Base-by-base conservation (phyloP, 2,113 vertebrate species). In the Gasterosteus nipponicus region DNA sequence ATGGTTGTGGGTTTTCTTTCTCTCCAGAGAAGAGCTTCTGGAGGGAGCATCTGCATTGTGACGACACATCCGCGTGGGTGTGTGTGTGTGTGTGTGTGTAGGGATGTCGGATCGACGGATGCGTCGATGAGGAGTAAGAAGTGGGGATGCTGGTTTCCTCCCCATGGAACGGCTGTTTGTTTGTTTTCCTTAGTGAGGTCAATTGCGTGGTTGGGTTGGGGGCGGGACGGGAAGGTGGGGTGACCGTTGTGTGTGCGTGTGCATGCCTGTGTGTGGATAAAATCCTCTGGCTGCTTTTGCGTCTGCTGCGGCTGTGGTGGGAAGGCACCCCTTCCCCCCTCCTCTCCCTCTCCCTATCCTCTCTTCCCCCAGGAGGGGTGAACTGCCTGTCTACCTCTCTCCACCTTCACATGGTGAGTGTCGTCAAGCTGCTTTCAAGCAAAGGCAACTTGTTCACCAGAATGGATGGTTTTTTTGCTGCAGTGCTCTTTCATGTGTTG, bases 351-450 rank as follows among this genome's bases (percentile, higher is more conserved):
- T 39, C 22, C 51, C 12, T n/a, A 33, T 31, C 26, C 69, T 57
- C 61, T 78, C 47, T 56, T 57, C 61, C 75, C 70, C 69, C 75
- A 41, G 83, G 75, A 82, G 80, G 73, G 93, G 87, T 89, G 93
- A 92, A 92, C 90, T 92, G 77, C 63, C 80, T 81, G 57, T 75
- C 81, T 72, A 6, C 69, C 64, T 81, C 76, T 78, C 93, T 95
- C 89, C 94, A 94, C 93, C 78, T 89, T 80, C 91, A 70, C 83
- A 94, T 92, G 96, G 96, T 97, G 95, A 97, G 96, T 97, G 90
- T 87, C 83, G 76, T 92, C 91, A 72, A 93, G 85, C 85, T 91
- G 91, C 84, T 78, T 84, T 81, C 60, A 75, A 84, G 88, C 78
- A 19, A 80, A 77, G 74, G 73, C 78, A 61, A 75, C 84, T 85